A percentile compares a stretch with the other conserved stretches of the same genome.
phyloP scores from a whole-genome alignment of 2,113 vertebrate species.

The Thalassarche chlororhynchos region DNA sequence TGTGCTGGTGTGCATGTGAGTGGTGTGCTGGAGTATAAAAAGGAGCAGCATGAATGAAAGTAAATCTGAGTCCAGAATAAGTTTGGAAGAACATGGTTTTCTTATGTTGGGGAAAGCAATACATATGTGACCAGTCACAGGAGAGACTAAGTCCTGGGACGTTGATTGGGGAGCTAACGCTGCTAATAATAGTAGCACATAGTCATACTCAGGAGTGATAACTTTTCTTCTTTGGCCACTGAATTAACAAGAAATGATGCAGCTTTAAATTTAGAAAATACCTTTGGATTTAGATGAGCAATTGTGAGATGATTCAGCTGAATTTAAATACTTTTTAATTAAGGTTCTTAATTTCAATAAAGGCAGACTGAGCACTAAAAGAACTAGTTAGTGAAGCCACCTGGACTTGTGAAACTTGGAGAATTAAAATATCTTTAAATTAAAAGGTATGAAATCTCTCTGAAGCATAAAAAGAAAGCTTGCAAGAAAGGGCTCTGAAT shows the following conservation, averaged over 20 bases:
- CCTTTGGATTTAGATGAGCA: constrained; percentile 11
- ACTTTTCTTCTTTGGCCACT: constrained; percentile 11
- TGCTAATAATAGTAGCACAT: background rate
- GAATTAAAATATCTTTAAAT: constrained; percentile 14
- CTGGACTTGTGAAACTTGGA: constrained; percentile 29
- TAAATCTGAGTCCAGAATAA: background rate
- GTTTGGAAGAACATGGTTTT: background rate
- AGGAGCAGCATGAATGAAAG: background rate
- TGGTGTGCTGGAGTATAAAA: background rate
- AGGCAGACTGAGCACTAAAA: background rate
- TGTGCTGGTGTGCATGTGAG: background rate
- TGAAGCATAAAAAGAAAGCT: background rate
- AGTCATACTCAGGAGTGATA: background rate
- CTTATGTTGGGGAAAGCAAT: background rate
- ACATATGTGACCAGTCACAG: background rate
- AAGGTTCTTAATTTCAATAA: constrained; percentile 23
- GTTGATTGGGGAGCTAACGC: background rate
- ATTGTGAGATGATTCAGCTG: constrained; percentile 21
- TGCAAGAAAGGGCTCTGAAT: background rate
- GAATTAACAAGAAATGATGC: constrained; percentile 5
- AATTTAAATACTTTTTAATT: constrained; percentile 30
- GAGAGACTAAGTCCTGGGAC: background rate
- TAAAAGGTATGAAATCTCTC: constrained; percentile 29
- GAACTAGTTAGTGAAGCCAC: background rate
- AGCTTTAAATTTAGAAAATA: constrained; percentile 43